These are phyloP conservation scores for Branchellion lobata DNA, from an alignment of 2,888 invertebrate species.

Conservation along the genomic window DNA sequence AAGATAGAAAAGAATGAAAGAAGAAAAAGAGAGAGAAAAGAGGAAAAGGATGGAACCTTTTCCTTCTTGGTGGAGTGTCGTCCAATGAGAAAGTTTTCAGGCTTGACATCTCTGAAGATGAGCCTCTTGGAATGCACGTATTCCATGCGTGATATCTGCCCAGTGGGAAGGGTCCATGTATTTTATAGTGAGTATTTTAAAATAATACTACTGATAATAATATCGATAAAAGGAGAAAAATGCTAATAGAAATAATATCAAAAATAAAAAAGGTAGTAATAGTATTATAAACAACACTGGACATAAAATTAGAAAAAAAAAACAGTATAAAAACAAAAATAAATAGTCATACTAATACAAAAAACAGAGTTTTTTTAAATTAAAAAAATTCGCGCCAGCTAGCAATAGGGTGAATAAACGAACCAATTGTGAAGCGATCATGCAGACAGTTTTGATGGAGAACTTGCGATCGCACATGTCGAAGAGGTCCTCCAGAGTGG, in stretches of 20 bases:
- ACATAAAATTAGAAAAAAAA: too few relatives aligned
- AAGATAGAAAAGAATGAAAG: too few relatives aligned
- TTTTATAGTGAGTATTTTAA: not conserved
- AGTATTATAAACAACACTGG: too few relatives aligned
- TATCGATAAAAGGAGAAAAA: not conserved
- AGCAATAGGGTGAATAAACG: constrained; percentile 59
- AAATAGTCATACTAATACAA: too few relatives aligned
- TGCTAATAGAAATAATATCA: too few relatives aligned
- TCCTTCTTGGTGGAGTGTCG: constrained; percentile 94
- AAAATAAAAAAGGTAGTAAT: too few relatives aligned
- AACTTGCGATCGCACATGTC: constrained; percentile 98
- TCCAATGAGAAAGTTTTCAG: constrained; percentile 98
- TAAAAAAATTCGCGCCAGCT: too few relatives aligned
- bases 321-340: too few relatives aligned
- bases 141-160: constrained; percentile 95
- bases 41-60: constrained; percentile 61
- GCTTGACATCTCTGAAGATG: constrained; percentile 98
- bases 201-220: not conserved
- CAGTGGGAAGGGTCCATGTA: not conserved
- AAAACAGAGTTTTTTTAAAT: too few relatives aligned
- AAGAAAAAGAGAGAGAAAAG: too few relatives aligned
- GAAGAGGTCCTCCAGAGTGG: constrained; percentile 97
- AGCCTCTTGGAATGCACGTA: constrained; percentile 98
- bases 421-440: constrained; percentile 96
- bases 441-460: constrained; percentile 93